A percentile compares a stretch with the other conserved stretches of the same genome.
phyloP scores from a whole-genome alignment of 2,113 vertebrate genomes.

The Sitta europaea region DNA sequence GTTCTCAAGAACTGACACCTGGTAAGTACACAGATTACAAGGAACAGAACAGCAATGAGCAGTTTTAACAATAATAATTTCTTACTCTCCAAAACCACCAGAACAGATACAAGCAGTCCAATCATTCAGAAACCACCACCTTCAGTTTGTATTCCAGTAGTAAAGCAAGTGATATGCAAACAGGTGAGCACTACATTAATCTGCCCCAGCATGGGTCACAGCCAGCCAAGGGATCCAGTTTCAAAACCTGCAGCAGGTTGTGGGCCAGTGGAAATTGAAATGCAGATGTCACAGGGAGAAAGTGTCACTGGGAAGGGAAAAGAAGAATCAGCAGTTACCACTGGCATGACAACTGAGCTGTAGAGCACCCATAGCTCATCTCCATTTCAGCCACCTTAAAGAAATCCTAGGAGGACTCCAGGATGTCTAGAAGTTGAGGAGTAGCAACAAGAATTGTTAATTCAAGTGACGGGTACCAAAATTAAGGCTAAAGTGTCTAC shows the following conservation, averaged over 20 bases:
- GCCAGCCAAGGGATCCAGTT: constrained; percentile 24
- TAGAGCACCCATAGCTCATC: not conserved
- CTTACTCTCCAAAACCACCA: not conserved
- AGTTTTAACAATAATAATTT: not conserved
- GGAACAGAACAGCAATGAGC: not conserved
- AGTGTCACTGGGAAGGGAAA: not conserved
- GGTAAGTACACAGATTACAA: not conserved
- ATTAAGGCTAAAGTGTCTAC: not conserved
- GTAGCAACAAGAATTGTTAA: not conserved
- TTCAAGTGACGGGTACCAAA: not conserved
- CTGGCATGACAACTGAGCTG: not conserved
- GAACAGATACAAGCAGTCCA: not conserved
- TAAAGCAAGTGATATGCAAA: not conserved
- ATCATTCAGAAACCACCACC: not conserved
- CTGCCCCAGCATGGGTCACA: not conserved
- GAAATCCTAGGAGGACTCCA: not conserved
- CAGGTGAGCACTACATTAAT: constrained; percentile 25
- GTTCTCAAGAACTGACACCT: not conserved
- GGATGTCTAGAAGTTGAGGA: not conserved
- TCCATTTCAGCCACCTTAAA: not conserved
- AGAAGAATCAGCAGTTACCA: not conserved
- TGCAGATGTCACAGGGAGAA: not conserved
- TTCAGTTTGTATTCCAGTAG: not conserved
- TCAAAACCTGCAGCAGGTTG: not conserved
- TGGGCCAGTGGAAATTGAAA: constrained; percentile 11